Evolutionary conservation across 2,888 invertebrate species (phyloP).

Genomic region (Oscheius sp.): DNA sequence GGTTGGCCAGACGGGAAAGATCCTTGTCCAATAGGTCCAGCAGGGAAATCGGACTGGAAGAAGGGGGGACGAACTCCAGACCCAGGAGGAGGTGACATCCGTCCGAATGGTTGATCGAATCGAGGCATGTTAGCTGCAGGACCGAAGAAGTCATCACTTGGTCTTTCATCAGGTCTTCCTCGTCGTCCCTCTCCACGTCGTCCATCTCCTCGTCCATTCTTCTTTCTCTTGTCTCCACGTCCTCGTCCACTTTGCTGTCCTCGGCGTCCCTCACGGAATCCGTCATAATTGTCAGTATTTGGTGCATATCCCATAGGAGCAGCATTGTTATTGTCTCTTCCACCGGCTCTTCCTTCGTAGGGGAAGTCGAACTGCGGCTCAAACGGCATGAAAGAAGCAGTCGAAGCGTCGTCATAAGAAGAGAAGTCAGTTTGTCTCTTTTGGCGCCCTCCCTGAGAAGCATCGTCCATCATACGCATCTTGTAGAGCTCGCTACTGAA

Average conservation of each 20-base stretch:
- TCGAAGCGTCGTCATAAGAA: not conserved
- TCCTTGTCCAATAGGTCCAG: not conserved
- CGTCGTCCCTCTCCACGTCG: conserved; percentile 10
- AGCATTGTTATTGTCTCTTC: not conserved
- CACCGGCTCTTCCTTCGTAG: not conserved
- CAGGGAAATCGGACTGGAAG: not conserved
- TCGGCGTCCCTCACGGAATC: conserved; percentile 3
- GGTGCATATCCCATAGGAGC: not conserved
- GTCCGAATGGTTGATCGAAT: not conserved
- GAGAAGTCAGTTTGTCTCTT: conserved; percentile 24
- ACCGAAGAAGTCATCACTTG: too few relatives aligned
- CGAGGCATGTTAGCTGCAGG: not conserved
- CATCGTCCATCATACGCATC: conserved; percentile 27
- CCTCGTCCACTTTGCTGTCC: not conserved
- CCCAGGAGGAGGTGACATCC: not conserved
- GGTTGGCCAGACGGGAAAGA: not conserved
- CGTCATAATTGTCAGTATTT: not conserved
- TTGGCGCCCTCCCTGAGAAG: conserved; percentile 16
- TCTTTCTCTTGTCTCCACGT: not conserved
- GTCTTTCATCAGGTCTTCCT: conserved; percentile 1
- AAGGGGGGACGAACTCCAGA: not conserved
- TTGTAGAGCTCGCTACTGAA: conserved; percentile 27
- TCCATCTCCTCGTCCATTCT: conserved; percentile 13
- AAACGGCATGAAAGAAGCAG: conserved; percentile 18
- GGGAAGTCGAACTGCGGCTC: conserved; percentile 22